phyloP scores from a whole-genome alignment of 2,113 vertebrate species.

The Gasterosteus nipponicus region DNA sequence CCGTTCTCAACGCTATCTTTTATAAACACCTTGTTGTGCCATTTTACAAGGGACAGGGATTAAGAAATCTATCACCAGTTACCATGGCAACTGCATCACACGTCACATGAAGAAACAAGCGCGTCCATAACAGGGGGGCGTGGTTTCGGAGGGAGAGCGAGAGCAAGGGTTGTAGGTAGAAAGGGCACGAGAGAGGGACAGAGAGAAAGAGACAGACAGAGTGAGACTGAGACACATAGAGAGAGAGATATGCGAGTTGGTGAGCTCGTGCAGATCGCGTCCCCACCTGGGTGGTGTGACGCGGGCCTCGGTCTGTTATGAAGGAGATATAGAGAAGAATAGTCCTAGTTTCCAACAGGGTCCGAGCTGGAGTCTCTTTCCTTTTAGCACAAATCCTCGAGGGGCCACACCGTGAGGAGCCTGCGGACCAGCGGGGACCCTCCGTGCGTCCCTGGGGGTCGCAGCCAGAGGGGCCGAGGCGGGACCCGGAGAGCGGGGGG shows the following conservation, averaged over 20 bases:
- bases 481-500: too few species aligned
- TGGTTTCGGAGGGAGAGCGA: not conserved
- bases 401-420: not conserved
- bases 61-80: constrained; percentile 30
- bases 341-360: not conserved
- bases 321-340: not conserved
- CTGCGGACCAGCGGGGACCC: too few species aligned
- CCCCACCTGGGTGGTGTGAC: not conserved
- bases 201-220: not conserved
- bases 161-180: not conserved
- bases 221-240: not conserved
- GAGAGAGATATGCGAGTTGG: not conserved
- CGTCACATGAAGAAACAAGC: constrained; percentile 38
- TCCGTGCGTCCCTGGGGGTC: too few species aligned
- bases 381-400: not conserved
- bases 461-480: not conserved
- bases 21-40: not conserved
- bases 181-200: not conserved
- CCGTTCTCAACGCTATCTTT: not conserved
- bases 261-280: not conserved
- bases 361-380: not conserved
- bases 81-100: constrained; percentile 53
- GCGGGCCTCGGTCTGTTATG: not conserved
- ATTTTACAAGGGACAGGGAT: constrained; percentile 4
- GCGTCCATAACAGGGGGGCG: constrained; percentile 19